Evolutionary conservation across 2,888 invertebrate genomes (phyloP).

Genomic region (Meloe dianella): DNA sequence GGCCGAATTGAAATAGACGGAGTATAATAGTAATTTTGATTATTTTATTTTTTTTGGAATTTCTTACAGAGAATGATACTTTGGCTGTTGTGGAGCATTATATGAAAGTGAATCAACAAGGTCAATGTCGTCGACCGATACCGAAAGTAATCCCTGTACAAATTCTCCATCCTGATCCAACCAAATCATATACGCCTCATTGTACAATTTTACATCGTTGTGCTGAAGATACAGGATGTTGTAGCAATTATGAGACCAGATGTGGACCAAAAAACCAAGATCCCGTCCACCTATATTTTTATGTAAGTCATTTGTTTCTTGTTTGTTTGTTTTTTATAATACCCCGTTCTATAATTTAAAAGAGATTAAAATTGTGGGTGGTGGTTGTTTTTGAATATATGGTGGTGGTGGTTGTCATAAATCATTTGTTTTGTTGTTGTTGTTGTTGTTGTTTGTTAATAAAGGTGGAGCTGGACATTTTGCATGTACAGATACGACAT

Average conservation of each 20-base stretch:
- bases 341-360: background rate
- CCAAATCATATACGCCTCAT: constrained; percentile 80
- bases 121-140: constrained; percentile 73
- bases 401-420: background rate
- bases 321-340: background rate
- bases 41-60: constrained; percentile 1
- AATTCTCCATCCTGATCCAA: constrained; percentile 72
- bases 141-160: constrained; percentile 78
- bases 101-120: constrained; percentile 58
- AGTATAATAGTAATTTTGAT: background rate
- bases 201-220: constrained; percentile 88
- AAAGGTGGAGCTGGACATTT: constrained; percentile 23
- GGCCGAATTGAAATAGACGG: background rate
- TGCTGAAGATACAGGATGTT: constrained; percentile 88
- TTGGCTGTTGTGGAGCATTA: constrained; percentile 52
- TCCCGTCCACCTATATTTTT: constrained; percentile 77
- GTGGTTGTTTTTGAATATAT: background rate
- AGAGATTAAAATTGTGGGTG: background rate
- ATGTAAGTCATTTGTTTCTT: constrained; percentile 71
- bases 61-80: constrained; percentile 52
- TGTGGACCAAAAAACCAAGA: constrained; percentile 79
- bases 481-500: constrained; percentile 22
- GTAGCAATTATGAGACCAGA: constrained; percentile 71
- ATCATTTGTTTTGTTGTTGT: constrained; percentile 2
- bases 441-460: background rate